Base-by-base conservation (phyloP, 2,888 invertebrate species). In the Keiferia lycopersicella region DNA sequence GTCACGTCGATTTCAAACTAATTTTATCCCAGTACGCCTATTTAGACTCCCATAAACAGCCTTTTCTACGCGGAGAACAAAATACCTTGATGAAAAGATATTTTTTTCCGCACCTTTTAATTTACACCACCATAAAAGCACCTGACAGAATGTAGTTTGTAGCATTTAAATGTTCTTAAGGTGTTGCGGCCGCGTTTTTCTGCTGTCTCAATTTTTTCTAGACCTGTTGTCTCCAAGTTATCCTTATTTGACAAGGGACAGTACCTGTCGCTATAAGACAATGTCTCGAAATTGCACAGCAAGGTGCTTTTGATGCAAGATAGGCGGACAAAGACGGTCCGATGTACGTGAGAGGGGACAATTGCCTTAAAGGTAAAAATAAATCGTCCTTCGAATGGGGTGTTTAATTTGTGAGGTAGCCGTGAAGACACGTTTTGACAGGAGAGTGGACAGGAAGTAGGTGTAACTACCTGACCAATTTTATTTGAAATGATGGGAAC, bases 201-300 rank as follows among this genome's bases (percentile, higher is more conserved):
- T 65, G 63, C 71, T 72, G 71, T 71, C 66, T 59, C 64, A 48
- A 30, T 30, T 30, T 63, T 70, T 74, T 71, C 68, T 68, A 68
- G 65, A 68, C 66, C 63, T 72, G 68, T 77, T 78, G 76, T 78
- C 68, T 74, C 69, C 65, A 66, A 56, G 30, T n/a, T 26, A 30
- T 56, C 56, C 56, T 56, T 68, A 60, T 66, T 64, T 68, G 70
- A 79, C 79, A 86, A 84, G 78, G 75, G 80, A 75, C 68, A 66
- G 73, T 88, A 90, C 91, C 90, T 88, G 89, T 84, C 71, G 68
- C 65, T 77, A 75, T 84, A 83, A 87, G 82, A 90, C 88, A 91
- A 89, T 86, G 83, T 81, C 79, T 72, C 73, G 78, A 83, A 86
- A 88, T 89, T 86, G 83, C 84, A 76, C 81, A 73, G 84, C 83